Base-by-base conservation (phyloP, 2,797 vertebrate species). In the Anguilla obscura region DNA sequence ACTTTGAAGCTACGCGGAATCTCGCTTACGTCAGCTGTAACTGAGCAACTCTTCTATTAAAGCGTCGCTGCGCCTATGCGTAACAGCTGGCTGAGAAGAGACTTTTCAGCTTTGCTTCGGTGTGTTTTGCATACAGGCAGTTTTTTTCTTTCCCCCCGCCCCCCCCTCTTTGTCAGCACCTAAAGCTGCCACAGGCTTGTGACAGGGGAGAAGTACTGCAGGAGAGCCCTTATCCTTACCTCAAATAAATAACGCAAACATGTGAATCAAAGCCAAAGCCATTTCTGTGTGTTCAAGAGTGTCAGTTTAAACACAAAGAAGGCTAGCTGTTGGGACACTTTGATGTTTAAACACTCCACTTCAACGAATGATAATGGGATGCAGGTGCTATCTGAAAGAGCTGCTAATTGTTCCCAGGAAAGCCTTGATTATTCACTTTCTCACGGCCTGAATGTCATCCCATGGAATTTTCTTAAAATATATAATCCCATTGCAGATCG, bases 71-170 rank as follows among this genome's bases (percentile, higher is more conserved):
- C 79, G 50, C n/a, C 79, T 50, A 45, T 50, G 45, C n/a, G 45
- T 18, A 82, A 24, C 40, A 82, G 36, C 79, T n/a, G 79, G 79
- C 79, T n/a, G 5, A 9, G n/a, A 82, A 50, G 14, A 18, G 21
- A 5, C 74, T 79, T 45, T 79, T 48, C 21, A 0, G 40, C 24
- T 50, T 50, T 82, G 45, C 79, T 24, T n/a, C 79, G 50, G 40
- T n/a, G 79, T 82, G 79, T 50, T 82, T 82, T 82, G 79, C 45
- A 50, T 48, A 82, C 45, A 48, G 18, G n/a, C 79, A 48, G 45
- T 36, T 36, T 36, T 36, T 36, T 36, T 36, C 1, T 36, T 36
- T 36, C 36, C 16, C 18, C 24, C 33, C 33, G 1, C 33, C 76
- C 6, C 40, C 36, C 36, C 36, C 76, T 1, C 18, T 82, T 82